Evolutionary conservation across 2,113 vertebrate species (phyloP).

Genomic region (Rallus limicola): DNA sequence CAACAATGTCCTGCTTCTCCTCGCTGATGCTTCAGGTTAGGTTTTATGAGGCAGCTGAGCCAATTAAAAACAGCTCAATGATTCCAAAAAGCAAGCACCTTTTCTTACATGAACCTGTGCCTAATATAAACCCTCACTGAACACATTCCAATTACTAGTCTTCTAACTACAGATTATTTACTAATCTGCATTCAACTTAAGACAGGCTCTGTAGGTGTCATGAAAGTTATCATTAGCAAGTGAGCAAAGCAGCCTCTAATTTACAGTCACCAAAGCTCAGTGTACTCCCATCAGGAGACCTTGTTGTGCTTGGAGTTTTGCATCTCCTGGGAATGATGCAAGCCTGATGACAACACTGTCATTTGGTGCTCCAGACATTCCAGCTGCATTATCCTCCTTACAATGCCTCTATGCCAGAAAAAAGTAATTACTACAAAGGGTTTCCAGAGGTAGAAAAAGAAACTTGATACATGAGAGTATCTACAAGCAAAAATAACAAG

Average conservation of each 20-base stretch:
- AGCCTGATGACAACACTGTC: neutral
- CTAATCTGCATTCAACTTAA: neutral
- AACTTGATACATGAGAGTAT: neutral
- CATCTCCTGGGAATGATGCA: neutral
- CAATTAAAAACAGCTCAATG: neutral
- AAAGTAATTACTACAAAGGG: neutral
- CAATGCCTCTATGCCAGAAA: neutral
- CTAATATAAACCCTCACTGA: neutral
- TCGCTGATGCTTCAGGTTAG: neutral
- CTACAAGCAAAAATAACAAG: neutral
- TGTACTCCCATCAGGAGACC: neutral
- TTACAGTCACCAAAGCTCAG: neutral
- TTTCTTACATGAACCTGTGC: rapidly evolving
- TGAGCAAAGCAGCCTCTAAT: neutral
- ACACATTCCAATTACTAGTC: neutral
- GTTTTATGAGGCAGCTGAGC: neutral
- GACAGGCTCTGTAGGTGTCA: neutral
- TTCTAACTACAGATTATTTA: neutral
- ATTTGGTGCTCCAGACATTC: neutral
- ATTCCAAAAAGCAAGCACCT: neutral
- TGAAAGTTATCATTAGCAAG: neutral
- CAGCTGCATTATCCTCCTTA: neutral
- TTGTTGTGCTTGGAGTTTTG: neutral
- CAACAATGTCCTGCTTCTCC: neutral
- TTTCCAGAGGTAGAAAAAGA: neutral